Evolutionary conservation across 2,888 invertebrate genomes (phyloP).

Genomic region (Tipula lateralis): DNA sequence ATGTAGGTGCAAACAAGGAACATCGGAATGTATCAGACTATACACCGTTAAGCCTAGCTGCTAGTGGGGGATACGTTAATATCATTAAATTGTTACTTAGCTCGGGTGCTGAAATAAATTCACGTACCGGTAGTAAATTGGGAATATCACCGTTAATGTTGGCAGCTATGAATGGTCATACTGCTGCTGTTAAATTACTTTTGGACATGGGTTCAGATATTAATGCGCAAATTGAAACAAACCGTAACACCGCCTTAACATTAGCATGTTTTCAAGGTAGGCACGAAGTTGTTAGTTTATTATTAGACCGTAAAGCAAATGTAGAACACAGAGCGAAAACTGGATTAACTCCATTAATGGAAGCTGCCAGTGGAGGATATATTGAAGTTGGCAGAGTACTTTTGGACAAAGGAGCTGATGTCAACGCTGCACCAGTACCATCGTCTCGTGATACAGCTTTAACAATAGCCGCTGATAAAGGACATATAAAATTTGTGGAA

Average conservation of each 20-base stretch:
- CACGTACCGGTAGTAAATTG: constrained; percentile 91
- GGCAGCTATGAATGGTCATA: constrained; percentile 98
- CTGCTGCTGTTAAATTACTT: constrained; percentile 87
- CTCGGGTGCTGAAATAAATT: constrained; percentile 97
- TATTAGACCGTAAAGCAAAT: constrained; percentile 94
- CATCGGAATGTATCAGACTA: constrained; percentile 99
- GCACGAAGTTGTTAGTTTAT: constrained; percentile 94
- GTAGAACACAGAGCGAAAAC: constrained; percentile 99
- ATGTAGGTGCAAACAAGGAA: constrained; percentile 90
- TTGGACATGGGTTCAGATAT: constrained; percentile 98
- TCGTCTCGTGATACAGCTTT: constrained; percentile 96
- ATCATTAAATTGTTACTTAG: constrained; percentile 90
- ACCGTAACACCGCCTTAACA: constrained; percentile 96
- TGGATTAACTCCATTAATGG: constrained; percentile 97
- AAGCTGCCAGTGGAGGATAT: constrained; percentile 98
- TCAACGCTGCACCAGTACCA: constrained; percentile 97
- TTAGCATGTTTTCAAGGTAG: constrained; percentile 99
- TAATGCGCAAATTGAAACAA: constrained; percentile 99
- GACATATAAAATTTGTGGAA: constrained; percentile 90
- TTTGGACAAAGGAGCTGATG: constrained; percentile 94
- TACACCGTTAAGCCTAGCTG: constrained; percentile 96
- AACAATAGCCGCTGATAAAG: constrained; percentile 99
- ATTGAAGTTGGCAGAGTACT: constrained; percentile 96
- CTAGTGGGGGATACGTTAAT: constrained; percentile 97
- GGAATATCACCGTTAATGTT: constrained; percentile 99